These are phyloP conservation scores for Psittacula derbiana DNA, from an alignment of 2,797 vertebrate species.

Conservation along the genomic window DNA sequence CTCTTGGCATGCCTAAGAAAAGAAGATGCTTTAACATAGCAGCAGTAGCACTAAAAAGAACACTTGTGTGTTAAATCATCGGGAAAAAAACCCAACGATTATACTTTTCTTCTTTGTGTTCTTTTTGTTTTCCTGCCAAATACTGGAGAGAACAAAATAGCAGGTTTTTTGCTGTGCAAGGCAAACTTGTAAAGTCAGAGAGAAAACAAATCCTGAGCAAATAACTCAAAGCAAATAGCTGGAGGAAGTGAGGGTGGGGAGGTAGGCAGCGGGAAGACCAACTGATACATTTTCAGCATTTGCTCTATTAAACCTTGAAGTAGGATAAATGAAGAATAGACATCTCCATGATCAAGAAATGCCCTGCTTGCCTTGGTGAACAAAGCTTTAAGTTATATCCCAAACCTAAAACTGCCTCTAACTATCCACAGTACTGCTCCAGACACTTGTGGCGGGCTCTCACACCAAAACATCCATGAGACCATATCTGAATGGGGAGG, in stretches of 20 bases:
- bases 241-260: constrained; percentile 11
- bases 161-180: constrained; percentile 15
- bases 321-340: neutral
- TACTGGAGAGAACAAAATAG: constrained; percentile 45
- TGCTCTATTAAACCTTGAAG: neutral
- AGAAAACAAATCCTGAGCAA: constrained; percentile 60
- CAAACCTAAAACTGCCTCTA: neutral
- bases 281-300: neutral
- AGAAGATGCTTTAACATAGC: constrained; percentile 19
- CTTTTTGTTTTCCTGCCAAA: constrained; percentile 57
- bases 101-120: constrained; percentile 48
- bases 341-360: neutral
- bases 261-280: neutral
- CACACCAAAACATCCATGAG: neutral
- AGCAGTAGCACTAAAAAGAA: constrained; percentile 43
- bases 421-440: neutral
- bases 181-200: constrained; percentile 53
- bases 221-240: constrained; percentile 55
- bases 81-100: neutral
- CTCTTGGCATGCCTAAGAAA: neutral
- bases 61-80: constrained; percentile 30
- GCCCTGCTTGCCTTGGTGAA: neutral
- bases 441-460: neutral
- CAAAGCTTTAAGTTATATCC: neutral
- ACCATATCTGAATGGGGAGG: neutral